These are phyloP conservation scores for Otus sunia DNA, from an alignment of 2,113 vertebrate genomes.

Conservation along the genomic window DNA sequence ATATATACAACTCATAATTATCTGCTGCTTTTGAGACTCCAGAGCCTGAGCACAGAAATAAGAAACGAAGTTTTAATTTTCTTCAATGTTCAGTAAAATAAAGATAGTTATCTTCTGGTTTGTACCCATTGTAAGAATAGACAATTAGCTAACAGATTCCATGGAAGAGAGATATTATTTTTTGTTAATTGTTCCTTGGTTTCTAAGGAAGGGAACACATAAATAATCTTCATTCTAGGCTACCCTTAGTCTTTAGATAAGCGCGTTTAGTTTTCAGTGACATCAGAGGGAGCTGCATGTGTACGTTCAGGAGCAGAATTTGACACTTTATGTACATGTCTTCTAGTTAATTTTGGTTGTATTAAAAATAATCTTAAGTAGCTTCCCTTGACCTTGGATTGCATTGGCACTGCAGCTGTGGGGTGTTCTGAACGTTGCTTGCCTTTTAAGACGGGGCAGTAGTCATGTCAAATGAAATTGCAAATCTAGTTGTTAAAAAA, in stretches of 20 bases:
- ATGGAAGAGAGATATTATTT: background rate
- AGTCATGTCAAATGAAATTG: conserved; percentile 64
- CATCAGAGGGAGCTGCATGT: conserved; percentile 24
- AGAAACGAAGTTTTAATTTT: conserved; percentile 36
- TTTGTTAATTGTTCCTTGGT: background rate
- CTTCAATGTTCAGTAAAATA: background rate
- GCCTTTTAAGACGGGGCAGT: conserved; percentile 44
- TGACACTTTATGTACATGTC: background rate
- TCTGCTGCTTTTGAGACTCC: background rate
- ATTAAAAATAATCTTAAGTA: background rate
- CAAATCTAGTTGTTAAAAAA: conserved; percentile 75
- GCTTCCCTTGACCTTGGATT: background rate
- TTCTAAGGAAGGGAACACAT: background rate
- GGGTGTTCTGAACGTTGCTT: conserved; percentile 49
- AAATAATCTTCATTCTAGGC: background rate
- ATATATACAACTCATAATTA: background rate
- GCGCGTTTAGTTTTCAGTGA: background rate
- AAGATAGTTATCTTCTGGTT: background rate
- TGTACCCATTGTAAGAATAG: background rate
- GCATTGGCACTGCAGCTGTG: background rate
- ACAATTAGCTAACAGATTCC: background rate
- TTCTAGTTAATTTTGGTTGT: background rate
- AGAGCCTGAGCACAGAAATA: background rate
- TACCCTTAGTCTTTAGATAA: background rate
- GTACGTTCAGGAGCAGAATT: background rate